Evolutionary conservation across 2,888 invertebrate species (phyloP), one percentile per base, ranked within the genome.

Genomic region (Eulithis prunata): DNA sequence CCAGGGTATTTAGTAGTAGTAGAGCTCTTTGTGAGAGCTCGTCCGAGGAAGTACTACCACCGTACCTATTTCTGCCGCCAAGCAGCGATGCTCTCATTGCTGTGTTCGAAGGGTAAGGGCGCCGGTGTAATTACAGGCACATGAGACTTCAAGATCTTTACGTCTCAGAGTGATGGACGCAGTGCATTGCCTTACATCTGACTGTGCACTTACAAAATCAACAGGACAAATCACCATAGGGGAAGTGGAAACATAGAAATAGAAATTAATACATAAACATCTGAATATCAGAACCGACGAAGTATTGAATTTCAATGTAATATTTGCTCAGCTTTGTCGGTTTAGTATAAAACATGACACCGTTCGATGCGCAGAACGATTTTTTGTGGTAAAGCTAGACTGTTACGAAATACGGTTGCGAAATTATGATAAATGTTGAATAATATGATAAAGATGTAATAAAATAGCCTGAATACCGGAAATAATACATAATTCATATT

Each of bases 291-390:
- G 8, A 41, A 41, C 5, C 11, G 6, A 11, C 52, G 8, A 49
- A 45, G 47, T 49, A 14, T 49, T 32, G 52, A 32, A 54, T 64
- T 56, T 59, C 62, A 66, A 55, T 58, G 21, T 14, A 58, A 11
- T 66, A 66, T 66, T 66, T 66, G 51, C 21, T 43, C 66, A 66
- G 66, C 58, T 65, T 66, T 62, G 62, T 43, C 53, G 8, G 38
- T 56, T 52, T 51, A 51, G 36, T 49, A 45, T 36, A 47, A 45
- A 60, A 66, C 66, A 57, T 62, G 66, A 66, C 55, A 58, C 62
- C 61, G 43, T 58, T 64, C 57, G 46, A 46, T 38, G 51, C 43
- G 36, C 38, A 62, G 4, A 45, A 46, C 46, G 43, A 38, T 57
- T 45, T 6, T 52, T 60, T 52, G 45, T 21, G 49, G 21, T 47